Conservation (phyloP, 2,113 vertebrate genomes). For the Eurystomus gularis region DNA sequence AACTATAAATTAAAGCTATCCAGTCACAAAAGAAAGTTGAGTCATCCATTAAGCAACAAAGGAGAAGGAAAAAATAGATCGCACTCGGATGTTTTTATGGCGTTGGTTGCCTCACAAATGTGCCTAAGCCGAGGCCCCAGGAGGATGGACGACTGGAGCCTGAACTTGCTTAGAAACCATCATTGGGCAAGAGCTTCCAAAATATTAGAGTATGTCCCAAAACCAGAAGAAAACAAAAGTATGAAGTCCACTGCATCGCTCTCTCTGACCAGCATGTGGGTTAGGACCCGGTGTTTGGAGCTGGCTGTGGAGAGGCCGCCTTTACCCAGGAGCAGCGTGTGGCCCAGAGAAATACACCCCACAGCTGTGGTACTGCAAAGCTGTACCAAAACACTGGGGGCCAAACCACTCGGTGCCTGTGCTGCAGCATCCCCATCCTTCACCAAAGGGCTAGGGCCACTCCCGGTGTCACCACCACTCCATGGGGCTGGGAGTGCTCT, state of each 20-base stretch:
- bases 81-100: conserved; percentile 51
- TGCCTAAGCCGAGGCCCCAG: conserved; percentile 12
- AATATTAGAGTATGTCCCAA: neutral
- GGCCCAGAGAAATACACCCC: fast-evolving
- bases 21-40: conserved; percentile 72
- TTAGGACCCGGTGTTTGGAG: fast-evolving
- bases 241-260: neutral
- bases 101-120: conserved; percentile 22
- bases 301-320: neutral
- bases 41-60: conserved; percentile 71
- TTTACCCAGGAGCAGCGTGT: neutral
- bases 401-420: neutral
- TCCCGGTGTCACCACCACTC: fast-evolving
- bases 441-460: neutral
- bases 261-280: neutral
- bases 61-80: conserved; percentile 60
- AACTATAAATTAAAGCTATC: conserved; percentile 73
- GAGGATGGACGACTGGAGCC: neutral
- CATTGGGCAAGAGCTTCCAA: neutral
- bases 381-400: too few relatives aligned
- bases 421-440: fast-evolving
- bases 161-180: neutral
- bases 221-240: neutral
- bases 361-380: fast-evolving
- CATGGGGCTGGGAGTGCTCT: fast-evolving